Conservation (phyloP, 1,140 invertebrate species). For the Pogonus chalceus region DNA sequence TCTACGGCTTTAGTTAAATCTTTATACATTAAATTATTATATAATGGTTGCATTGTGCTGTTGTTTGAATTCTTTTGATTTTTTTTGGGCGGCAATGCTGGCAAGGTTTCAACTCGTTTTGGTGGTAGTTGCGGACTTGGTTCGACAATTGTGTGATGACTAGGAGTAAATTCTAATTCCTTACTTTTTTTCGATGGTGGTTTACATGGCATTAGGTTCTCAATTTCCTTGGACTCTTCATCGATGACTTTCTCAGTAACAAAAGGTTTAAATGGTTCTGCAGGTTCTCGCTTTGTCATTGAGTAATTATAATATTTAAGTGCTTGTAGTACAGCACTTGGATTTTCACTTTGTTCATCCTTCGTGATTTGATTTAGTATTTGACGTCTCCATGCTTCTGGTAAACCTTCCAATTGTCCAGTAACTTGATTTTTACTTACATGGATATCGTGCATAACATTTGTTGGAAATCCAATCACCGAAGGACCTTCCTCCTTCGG, state of each 20-base stretch:
- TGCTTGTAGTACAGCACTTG: slow-evolving; percentile 80
- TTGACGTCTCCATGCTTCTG: slow-evolving; percentile 64
- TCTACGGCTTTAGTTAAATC: neutral
- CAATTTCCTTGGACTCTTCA: slow-evolving; percentile 68
- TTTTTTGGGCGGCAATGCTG: neutral
- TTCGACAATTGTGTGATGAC: neutral
- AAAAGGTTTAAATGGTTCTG: slow-evolving; percentile 59
- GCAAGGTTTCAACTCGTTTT: neutral
- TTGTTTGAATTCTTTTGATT: neutral
- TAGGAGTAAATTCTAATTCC: neutral
- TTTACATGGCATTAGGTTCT: slow-evolving; percentile 45
- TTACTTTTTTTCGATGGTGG: neutral
- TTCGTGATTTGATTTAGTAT: slow-evolving; percentile 79
- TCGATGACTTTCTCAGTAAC: slow-evolving; percentile 66
- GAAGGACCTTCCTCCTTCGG: slow-evolving; percentile 21
- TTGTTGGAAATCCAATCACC: slow-evolving; percentile 64
- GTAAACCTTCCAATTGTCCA: slow-evolving; percentile 67
- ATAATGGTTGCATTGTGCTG: neutral
- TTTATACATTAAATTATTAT: neutral
- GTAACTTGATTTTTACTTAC: slow-evolving; percentile 67
- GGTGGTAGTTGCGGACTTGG: neutral
- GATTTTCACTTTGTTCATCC: slow-evolving; percentile 84
- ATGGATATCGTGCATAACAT: slow-evolving; percentile 71
- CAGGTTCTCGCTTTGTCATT: slow-evolving; percentile 60
- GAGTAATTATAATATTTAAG: slow-evolving; percentile 86